Evolutionary conservation across 2,797 vertebrate species (phyloP), one percentile per base, ranked within the genome.

Genomic region (Cryptoprocta ferox): DNA sequence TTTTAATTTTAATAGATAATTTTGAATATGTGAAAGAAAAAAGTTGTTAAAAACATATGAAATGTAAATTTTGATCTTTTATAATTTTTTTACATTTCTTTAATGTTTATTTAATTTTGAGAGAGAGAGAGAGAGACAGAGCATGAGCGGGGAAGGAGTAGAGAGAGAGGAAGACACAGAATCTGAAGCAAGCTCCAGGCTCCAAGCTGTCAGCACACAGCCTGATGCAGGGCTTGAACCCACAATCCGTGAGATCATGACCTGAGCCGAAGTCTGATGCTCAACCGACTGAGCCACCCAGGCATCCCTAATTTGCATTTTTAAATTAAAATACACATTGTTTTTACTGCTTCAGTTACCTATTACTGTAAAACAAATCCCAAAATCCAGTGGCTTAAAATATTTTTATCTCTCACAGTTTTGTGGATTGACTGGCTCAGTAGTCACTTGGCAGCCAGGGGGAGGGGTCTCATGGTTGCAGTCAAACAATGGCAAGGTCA

Each of bases 1-100:
- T 91, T 95, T 83, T 89, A 89, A 91, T 37, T 79, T 65, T 90
- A 78, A 91, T 35, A 68, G 45, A 42, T 76, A 61, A 80, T 79
- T 70, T 59, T 42, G 13, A 81, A 94, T 70, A 26, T 75, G 89
- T 90, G 35, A 75, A 92, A 94, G 15, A 82, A 70, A 90, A 94
- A 56, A 26, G 16, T 42, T 80, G 61, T 78, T 61, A 39, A 82
- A 96, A 84, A 82, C 32, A 88, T 0, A 39, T 37, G 19, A 91
- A 61, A 80, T 86, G 37, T 30, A n/a, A 89, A n/a, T 26, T 48
- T 70, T 83, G 19, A 21, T 59, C 53, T 19, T 53, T 53, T 53
- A 53, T 53, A 53, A 53, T 59, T 59, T 53, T 59, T 59, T 59
- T 59, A 59, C 56, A 53, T 59, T 59, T 59, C 24, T 59, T 59